Evolutionary conservation across 2,888 invertebrate species (phyloP), one percentile per base, ranked within the genome.

Genomic region (Mantis religiosa): DNA sequence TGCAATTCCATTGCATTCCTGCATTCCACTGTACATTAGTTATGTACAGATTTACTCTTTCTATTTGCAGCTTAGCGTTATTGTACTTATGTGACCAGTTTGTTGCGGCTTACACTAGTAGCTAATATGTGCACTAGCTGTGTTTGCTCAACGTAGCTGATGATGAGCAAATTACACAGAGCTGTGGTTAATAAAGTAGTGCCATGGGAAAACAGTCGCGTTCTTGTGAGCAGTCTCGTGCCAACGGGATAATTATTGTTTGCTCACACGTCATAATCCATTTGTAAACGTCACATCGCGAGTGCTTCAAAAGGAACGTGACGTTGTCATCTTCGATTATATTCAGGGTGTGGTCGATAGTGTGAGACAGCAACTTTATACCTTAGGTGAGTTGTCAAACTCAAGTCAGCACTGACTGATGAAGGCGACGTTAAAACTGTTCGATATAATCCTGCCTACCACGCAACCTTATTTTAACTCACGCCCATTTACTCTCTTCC

Each of bases 241-340:
- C 54, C 54, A 71, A 71, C 54, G 25, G 20, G 20, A 71, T 71
- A 71, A 47, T 85, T 27, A 85, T 54, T 85, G 85, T 85, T 85
- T 85, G 54, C 85, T 28, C 85, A 85, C 85, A 85, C 47, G 84
- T 85, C 85, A 47, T 54, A 85, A 85, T 85, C 85, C 47, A 85
- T 85, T 85, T 85, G 27, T 25, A 27, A 85, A 25, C 54, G 54
- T 71, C 54, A 71, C 54, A 71, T 20, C 54, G 54, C 54, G 54
- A 71, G 54, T 71, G 54, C 54, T 71, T 71, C 20, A 15, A 71
- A 71, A 71, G 54, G 54, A 71, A 71, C 54, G 54, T 71, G 20
- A 71, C 54, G 54, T 71, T 71, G 54, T 71, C 54, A 71, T 71
- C 54, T 71, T 71, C 54, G 54, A 71, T 71, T 71, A 71, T 71